Percentiles rank a stretch among this genome's conserved stretches.
Evolutionary conservation across 2,797 vertebrate species (phyloP).

Genomic region (Antennarius maculatus): DNA sequence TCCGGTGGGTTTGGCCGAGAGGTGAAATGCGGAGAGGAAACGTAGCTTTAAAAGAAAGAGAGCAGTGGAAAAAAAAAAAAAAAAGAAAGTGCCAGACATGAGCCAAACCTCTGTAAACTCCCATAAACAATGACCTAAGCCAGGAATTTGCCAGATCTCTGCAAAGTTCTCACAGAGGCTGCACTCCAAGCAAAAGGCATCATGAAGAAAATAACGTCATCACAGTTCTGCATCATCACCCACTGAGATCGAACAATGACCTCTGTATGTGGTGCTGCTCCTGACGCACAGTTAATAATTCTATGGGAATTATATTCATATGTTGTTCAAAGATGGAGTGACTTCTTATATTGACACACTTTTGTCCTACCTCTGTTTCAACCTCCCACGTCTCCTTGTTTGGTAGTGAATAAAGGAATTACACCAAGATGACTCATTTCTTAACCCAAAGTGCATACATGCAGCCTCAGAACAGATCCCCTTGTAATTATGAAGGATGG

Average conservation of each 20-base stretch:
- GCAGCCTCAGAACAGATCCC: slow-evolving; percentile 17
- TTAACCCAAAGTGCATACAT: slow-evolving; percentile 54
- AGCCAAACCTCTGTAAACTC: slow-evolving; percentile 71
- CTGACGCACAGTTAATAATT: too few species aligned
- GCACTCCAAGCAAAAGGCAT: slow-evolving; percentile 12
- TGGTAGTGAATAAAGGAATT: slow-evolving; percentile 68
- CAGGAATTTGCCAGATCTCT: slow-evolving; percentile 75
- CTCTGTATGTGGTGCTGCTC: background rate
- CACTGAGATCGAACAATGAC: slow-evolving; percentile 5
- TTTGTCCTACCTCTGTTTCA: slow-evolving; percentile 17
- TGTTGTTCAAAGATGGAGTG: background rate
- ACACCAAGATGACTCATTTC: slow-evolving; percentile 70
- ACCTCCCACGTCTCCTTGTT: slow-evolving; percentile 69
- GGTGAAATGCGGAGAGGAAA: slow-evolving; percentile 42
- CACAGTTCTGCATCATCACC: slow-evolving; percentile 17
- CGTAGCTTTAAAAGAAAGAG: slow-evolving; percentile 72
- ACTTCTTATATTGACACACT: background rate
- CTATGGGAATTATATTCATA: background rate
- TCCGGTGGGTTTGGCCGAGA: slow-evolving; percentile 46
- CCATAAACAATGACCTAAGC: slow-evolving; percentile 83
- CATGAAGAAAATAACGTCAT: slow-evolving; percentile 9
- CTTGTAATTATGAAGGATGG: slow-evolving; percentile 6
- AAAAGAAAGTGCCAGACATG: slow-evolving; percentile 42
- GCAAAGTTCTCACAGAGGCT: slow-evolving; percentile 43
- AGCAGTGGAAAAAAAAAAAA: slow-evolving; percentile 16